Evolutionary conservation across 2,113 vertebrate genomes (phyloP).

Genomic region (Haemorhous mexicanus): DNA sequence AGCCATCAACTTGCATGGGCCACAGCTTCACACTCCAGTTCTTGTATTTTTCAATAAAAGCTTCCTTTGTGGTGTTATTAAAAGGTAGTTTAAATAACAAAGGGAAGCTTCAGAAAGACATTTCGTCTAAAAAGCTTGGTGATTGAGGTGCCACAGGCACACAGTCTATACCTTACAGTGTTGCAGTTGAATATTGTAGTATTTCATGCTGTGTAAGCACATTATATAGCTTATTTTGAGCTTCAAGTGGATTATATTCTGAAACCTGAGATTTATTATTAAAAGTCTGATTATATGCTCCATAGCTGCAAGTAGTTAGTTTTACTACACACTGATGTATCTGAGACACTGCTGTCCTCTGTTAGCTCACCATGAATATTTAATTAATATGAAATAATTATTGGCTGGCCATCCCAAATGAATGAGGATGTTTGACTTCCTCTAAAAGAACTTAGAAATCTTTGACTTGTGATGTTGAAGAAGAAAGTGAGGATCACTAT

Average conservation of each 20-base stretch:
- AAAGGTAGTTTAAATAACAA: neutral
- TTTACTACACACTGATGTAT: neutral
- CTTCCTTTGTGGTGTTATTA: neutral
- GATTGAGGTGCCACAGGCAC: neutral
- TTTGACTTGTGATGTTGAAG: neutral
- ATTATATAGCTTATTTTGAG: neutral
- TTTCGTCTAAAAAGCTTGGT: neutral
- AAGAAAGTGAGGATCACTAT: neutral
- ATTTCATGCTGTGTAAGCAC: neutral
- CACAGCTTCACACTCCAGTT: neutral
- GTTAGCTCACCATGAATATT: neutral
- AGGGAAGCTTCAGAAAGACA: neutral
- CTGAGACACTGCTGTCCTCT: neutral
- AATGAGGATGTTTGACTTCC: neutral
- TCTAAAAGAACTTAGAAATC: neutral
- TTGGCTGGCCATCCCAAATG: neutral
- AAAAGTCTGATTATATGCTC: neutral
- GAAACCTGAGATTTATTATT: neutral
- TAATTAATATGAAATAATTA: neutral
- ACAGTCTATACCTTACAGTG: neutral
- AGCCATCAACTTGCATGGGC: neutral
- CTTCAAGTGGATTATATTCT: neutral
- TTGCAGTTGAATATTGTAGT: neutral
- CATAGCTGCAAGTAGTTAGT: neutral
- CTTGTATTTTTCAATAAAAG: neutral